phyloP scores from a whole-genome alignment of 2,797 vertebrate species.

The Champsocephalus gunnari region DNA sequence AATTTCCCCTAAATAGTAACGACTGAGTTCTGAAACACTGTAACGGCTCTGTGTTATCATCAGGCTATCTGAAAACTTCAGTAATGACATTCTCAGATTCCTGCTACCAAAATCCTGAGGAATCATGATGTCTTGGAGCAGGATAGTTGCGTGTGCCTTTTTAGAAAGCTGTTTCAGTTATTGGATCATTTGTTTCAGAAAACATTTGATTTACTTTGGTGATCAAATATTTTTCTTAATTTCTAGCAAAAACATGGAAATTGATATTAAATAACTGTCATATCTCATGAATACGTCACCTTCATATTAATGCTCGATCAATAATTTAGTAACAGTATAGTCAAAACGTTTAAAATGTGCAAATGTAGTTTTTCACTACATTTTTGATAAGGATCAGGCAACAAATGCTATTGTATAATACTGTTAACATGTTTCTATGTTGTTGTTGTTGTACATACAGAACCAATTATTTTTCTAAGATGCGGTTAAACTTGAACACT shows the following conservation, averaged over 20 bases:
- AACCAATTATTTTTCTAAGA: slow-evolving; percentile 86
- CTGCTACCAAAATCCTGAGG: slow-evolving; percentile 12
- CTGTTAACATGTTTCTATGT: slow-evolving; percentile 61
- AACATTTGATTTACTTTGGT: slow-evolving; percentile 9
- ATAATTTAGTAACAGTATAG: slow-evolving; percentile 13
- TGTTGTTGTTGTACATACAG: slow-evolving; percentile 81
- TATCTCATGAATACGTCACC: slow-evolving; percentile 37
- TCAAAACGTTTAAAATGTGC: neutral
- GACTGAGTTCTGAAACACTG: slow-evolving; percentile 10
- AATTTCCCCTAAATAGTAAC: slow-evolving; percentile 15
- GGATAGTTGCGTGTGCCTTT: slow-evolving; percentile 71
- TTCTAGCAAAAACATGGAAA: slow-evolving; percentile 5
- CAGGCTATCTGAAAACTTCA: neutral
- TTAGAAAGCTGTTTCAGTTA: slow-evolving; percentile 51
- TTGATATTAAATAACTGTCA: slow-evolving; percentile 32
- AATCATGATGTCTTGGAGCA: slow-evolving; percentile 31
- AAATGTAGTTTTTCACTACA: slow-evolving; percentile 13
- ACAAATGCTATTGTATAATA: slow-evolving; percentile 57
- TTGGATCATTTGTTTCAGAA: slow-evolving; percentile 48
- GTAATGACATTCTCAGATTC: slow-evolving; percentile 19
- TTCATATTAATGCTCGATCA: slow-evolving; percentile 30
- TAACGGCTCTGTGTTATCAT: slow-evolving; percentile 32
- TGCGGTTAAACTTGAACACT: slow-evolving; percentile 77
- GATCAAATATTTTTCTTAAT: slow-evolving; percentile 21
- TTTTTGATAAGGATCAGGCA: slow-evolving; percentile 21